Evolutionary conservation across 2,888 invertebrate genomes (phyloP), one percentile per base, ranked within the genome.

Genomic region (Diplolepis rosae): DNA sequence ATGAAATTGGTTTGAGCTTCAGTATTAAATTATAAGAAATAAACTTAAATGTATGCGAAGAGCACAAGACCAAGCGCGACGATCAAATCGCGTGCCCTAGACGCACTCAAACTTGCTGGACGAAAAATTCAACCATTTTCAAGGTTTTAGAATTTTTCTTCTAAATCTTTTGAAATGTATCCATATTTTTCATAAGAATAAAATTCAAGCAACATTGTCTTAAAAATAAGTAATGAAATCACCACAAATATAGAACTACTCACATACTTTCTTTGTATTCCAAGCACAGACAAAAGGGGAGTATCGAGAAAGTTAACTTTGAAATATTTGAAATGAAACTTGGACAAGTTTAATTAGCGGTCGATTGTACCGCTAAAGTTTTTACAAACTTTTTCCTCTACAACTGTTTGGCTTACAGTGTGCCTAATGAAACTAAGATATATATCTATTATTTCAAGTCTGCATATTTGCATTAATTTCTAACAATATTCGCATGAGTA

Each of bases 331-430:
- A 35, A 61, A 61, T 61, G 39, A 61, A 61, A 61, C n/a, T 61
- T 56, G 22, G 39, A 27, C 24, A 61, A 61, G 61, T 61, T 39
- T 61, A 61, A 61, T 61, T 61, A 61, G 39, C 39, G 39, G 61
- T 39, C 61, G 61, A 61, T 39, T 61, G 61, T 61, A 61, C 39
- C n/a, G 61, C 27, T n/a, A 61, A 56, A 61, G 61, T 39, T 61
- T 61, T 61, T 24, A 61, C 39, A 4, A 61, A 61, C 61, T 61
- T 61, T 61, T 24, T 35, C 35, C 32, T 61, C n/a, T 3, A 4
- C 61, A 61, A 24, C 24, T 61, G 39, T 61, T 27, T n/a, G 39
- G 39, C 24, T 61, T 61, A 61, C 39, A 56, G 35, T 24, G 13
- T 22, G 39, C 61, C 39, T 39, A 61, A 61, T 61, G 39, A 61